These are phyloP conservation scores for Ifrita kowaldi DNA, from an alignment of 2,113 vertebrate genomes.

Conservation along the genomic window DNA sequence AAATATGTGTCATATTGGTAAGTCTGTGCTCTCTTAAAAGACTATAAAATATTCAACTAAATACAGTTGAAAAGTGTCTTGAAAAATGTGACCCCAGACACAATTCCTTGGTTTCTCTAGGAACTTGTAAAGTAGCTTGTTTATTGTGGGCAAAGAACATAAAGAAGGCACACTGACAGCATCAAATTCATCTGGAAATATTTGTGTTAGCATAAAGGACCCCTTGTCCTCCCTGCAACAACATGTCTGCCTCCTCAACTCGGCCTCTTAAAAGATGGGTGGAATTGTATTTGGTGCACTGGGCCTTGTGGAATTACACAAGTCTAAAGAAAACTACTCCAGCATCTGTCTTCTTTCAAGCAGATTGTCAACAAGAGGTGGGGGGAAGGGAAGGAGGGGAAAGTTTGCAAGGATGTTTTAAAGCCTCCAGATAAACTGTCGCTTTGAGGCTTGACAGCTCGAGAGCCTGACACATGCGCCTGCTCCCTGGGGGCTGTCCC, in stretches of 20 bases:
- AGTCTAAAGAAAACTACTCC: slow-evolving; percentile 76
- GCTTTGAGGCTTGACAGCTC: slow-evolving; percentile 75
- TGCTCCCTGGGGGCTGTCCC: slow-evolving; percentile 49
- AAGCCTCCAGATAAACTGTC: slow-evolving; percentile 74
- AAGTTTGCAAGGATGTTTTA: slow-evolving; percentile 68
- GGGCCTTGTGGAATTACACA: slow-evolving; percentile 68
- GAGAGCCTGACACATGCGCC: slow-evolving; percentile 63
- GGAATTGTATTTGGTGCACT: slow-evolving; percentile 64
- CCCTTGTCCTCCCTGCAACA: not conserved
- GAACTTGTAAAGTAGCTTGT: slow-evolving; percentile 38
- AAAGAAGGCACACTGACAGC: slow-evolving; percentile 1
- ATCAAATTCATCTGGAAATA: slow-evolving; percentile 48
- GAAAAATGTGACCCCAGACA: slow-evolving; percentile 33
- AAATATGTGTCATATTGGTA: slow-evolving; percentile 40
- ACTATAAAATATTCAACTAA: slow-evolving; percentile 62
- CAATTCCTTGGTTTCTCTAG: slow-evolving; percentile 39
- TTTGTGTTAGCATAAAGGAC: slow-evolving; percentile 41
- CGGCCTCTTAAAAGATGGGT: slow-evolving; percentile 55
- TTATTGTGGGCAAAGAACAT: slow-evolving; percentile 30
- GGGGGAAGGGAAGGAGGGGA: slow-evolving; percentile 23
- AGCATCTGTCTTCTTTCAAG: slow-evolving; percentile 81
- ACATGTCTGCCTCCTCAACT: slow-evolving; percentile 15
- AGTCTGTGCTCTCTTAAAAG: slow-evolving; percentile 35
- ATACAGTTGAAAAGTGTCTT: slow-evolving; percentile 14
- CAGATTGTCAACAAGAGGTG: slow-evolving; percentile 71